Percentiles rank a stretch among this genome's conserved stretches.
Conservation (phyloP, 1,140 invertebrate species). For the Paralvinella palmiformis region DNA sequence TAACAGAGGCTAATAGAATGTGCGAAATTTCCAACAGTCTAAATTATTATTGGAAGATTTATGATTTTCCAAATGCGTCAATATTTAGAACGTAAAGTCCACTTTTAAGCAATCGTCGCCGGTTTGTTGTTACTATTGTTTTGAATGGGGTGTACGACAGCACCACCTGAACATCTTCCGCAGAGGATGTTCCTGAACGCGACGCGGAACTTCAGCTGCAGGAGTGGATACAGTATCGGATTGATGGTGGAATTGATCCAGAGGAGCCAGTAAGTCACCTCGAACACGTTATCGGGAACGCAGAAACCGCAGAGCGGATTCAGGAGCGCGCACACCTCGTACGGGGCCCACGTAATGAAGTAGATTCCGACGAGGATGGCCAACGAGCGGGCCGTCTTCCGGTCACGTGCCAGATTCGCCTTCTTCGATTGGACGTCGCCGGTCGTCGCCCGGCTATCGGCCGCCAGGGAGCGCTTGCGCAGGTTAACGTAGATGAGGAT, state of each 20-base stretch:
- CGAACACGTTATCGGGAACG: constrained; percentile 3
- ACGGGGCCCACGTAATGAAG: constrained; percentile 20
- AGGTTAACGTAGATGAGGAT: constrained; percentile 27
- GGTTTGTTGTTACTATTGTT: too few species aligned
- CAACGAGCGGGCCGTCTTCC: constrained; percentile 21
- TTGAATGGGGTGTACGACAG: too few species aligned
- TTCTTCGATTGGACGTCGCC: constrained; percentile 1
- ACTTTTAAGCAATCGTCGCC: too few species aligned
- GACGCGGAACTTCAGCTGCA: constrained; percentile 22
- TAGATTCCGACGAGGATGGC: constrained; percentile 24
- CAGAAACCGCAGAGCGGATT: constrained; percentile 4
- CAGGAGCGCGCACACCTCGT: constrained; percentile 6
- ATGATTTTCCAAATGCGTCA: too few species aligned
- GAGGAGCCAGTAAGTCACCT: constrained; percentile 13
- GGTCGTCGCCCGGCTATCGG: neutral
- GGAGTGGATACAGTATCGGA: constrained; percentile 9
- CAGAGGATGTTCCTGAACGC: constrained; percentile 22
- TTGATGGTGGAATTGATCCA: constrained; percentile 18
- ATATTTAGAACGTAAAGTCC: too few species aligned
- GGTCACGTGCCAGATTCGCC: constrained; percentile 15
- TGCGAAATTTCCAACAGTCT: too few species aligned
- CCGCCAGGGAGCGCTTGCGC: constrained; percentile 15
- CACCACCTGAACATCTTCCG: too few species aligned
- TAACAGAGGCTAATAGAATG: too few species aligned
- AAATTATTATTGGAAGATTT: too few species aligned